Evolutionary conservation across 2,888 invertebrate genomes (phyloP).

Genomic region (Graphium colonna): DNA sequence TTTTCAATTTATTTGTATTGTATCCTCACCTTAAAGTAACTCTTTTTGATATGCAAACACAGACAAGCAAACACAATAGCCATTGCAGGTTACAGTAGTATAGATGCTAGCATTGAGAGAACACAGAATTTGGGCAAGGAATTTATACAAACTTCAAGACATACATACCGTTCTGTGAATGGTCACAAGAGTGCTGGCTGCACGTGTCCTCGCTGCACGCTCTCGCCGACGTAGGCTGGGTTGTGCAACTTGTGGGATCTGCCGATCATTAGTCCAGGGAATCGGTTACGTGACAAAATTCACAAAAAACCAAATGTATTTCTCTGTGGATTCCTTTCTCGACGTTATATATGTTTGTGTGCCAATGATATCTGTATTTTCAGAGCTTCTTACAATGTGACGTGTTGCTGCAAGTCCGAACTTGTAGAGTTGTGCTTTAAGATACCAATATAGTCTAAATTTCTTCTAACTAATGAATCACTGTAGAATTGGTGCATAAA

Average conservation of each 20-base stretch:
- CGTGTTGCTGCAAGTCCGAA: too few relatives aligned
- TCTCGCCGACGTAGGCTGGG: conserved; percentile 41
- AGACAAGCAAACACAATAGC: background rate
- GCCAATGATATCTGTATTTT: background rate
- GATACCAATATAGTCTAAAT: too few relatives aligned
- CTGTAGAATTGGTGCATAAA: too few relatives aligned
- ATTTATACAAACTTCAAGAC: background rate
- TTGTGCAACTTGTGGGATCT: conserved; percentile 50
- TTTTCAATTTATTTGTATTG: background rate
- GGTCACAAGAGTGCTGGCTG: conserved; percentile 63
- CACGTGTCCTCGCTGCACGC: conserved; percentile 59
- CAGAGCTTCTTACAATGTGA: too few relatives aligned
- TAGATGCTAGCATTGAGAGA: background rate
- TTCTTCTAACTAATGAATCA: too few relatives aligned
- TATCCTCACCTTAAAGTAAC: background rate
- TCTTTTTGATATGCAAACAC: background rate
- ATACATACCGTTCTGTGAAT: conserved; percentile 65
- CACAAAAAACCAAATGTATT: background rate
- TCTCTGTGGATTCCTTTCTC: background rate
- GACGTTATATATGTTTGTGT: background rate
- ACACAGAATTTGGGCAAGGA: background rate
- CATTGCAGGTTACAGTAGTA: background rate
- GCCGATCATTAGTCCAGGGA: conserved; percentile 44
- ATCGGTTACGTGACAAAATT: conserved; percentile 23
- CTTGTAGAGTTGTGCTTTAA: too few relatives aligned